Base-by-base conservation (phyloP, 2,888 invertebrate species). In the Kuschelorhynchus macadamiae region DNA sequence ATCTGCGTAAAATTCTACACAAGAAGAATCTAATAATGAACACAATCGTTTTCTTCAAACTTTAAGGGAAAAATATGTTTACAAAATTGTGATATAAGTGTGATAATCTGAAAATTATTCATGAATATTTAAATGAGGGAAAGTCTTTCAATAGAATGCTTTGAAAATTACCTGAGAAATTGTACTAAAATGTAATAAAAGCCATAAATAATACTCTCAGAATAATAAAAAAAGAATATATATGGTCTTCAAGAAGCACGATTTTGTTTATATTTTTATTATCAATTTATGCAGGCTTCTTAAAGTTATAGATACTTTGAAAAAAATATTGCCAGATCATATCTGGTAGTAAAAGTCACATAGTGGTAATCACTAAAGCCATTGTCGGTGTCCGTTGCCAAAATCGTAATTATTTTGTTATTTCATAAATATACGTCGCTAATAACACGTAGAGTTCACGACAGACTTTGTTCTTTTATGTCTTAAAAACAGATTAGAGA, bases 171-270 rank as follows among this genome's bases (percentile, higher is more conserved):
- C 56, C 56, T 57, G 46, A 57, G 56, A 57, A 11, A 46, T 57
- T 57, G 44, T 57, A 57, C 56, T 57, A 30, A 57, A 57, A n/a
- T 33, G 9, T 52, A 41, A 39, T 17, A 16, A 42, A 42, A 36
- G 36, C n/a, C 3, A 36, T 2, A 36, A 36, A 36, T 9, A 36
- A 7, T 3, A 9, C 30, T 7, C 30, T 30, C 30, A 30, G 4
- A 30, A 30, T 30, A 7, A 49, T 14, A 53, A 18, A n/a, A n/a
- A n/a, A n/a, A n/a, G n/a, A n/a, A n/a, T n/a, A 20, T 52, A 20
- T 9, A 20, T n/a, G 39, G 3, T 11, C 42, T 53, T 11, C 36
- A 12, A 36, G 36, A 53, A 53, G 20, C 44, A 9, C 16, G 9
- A 17, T 44, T 17, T 44, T 16, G 8, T 17, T 17, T 17, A 8